Conservation (phyloP, 2,113 vertebrate species). For the Oreochromis spilurus region DNA sequence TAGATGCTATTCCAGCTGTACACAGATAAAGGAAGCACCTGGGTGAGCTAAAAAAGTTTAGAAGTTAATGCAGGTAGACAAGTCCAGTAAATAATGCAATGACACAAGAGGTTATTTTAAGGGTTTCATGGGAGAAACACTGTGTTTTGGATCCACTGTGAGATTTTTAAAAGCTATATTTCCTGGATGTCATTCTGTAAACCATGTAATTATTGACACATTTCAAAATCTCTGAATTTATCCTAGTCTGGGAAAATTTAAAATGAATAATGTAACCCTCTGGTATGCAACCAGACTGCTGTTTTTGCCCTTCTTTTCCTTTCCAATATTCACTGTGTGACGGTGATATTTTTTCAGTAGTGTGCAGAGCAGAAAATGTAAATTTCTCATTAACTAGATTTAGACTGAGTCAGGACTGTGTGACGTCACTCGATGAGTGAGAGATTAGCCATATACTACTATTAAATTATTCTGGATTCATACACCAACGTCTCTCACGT, state of each 20-base stretch:
- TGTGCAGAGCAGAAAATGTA: neutral
- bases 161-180: neutral
- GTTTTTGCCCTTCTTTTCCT: neutral
- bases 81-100: constrained; percentile 50
- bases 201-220: neutral
- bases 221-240: neutral
- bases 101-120: constrained; percentile 37
- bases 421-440: neutral
- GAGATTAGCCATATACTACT: neutral
- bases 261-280: neutral
- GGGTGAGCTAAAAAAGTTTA: constrained; percentile 7
- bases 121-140: neutral
- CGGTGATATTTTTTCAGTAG: neutral
- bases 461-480: neutral
- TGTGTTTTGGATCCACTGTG: neutral
- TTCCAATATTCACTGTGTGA: neutral
- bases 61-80: constrained; percentile 54
- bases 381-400: neutral
- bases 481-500: neutral
- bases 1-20: neutral
- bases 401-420: neutral
- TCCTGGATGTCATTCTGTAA: neutral
- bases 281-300: neutral
- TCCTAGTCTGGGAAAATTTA: neutral
- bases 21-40: neutral